Percentiles rank a stretch among this genome's conserved stretches.
Evolutionary conservation across 2,888 invertebrate species (phyloP).

Genomic region (Rhagonycha fulva): DNA sequence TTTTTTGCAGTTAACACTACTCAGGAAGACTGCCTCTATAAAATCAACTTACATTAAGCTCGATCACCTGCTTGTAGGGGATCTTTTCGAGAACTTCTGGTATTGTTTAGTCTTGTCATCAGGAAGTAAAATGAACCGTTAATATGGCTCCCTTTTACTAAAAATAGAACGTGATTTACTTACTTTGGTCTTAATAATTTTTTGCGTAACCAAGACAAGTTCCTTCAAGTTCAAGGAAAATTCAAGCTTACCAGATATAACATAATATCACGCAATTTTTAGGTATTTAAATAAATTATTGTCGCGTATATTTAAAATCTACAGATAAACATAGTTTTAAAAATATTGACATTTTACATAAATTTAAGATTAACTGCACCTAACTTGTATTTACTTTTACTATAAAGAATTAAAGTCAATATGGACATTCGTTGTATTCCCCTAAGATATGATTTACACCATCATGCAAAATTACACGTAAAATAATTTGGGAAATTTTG

Average conservation of each 20-base stretch:
- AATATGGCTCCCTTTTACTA: background rate
- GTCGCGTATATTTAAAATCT: background rate
- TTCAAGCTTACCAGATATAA: background rate
- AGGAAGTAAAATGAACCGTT: constrained; percentile 5
- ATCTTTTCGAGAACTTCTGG: background rate
- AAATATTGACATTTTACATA: background rate
- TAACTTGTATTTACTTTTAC: background rate
- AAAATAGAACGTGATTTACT: constrained; percentile 4
- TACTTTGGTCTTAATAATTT: background rate
- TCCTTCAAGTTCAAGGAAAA: background rate
- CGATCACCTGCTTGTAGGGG: constrained; percentile 9
- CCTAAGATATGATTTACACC: background rate
- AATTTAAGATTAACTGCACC: background rate
- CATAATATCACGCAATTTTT: background rate
- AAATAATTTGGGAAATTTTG: background rate
- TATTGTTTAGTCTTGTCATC: constrained; percentile 15
- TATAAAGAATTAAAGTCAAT: background rate
- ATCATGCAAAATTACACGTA: background rate
- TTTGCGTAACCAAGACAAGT: background rate
- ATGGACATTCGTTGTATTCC: background rate
- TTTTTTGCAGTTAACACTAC: background rate
- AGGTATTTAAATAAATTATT: background rate
- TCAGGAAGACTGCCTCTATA: background rate
- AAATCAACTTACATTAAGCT: constrained; percentile 9
- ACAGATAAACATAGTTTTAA: background rate